phyloP scores from a whole-genome alignment of 2,797 vertebrate genomes.

The Xenopus petersii region DNA sequence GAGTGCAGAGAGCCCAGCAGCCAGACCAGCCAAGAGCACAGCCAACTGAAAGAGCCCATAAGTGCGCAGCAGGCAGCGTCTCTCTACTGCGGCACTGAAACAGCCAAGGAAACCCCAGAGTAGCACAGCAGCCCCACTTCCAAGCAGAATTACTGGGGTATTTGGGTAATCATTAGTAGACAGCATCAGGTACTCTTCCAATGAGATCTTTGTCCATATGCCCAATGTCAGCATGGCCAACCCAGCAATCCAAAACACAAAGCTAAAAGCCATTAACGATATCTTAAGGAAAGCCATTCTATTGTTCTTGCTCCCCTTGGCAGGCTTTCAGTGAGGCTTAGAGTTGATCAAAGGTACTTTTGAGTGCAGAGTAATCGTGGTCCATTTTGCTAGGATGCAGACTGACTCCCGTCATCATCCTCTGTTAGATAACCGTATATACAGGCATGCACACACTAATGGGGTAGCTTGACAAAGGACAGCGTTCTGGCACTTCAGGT shows the following conservation, averaged over 20 bases:
- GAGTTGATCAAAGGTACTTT: background rate
- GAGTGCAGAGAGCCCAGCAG: constrained; percentile 77
- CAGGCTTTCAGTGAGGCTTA: background rate
- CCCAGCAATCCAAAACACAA: constrained; percentile 84
- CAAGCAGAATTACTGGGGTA: constrained; percentile 74
- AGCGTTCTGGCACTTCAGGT: background rate
- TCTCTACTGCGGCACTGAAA: constrained; percentile 79
- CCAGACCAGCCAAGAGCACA: constrained; percentile 71
- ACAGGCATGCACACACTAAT: constrained; percentile 28
- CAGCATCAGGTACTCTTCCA: constrained; percentile 78
- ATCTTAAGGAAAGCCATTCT: constrained; percentile 80
- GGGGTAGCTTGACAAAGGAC: constrained; percentile 8
- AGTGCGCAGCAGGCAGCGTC: constrained; percentile 74
- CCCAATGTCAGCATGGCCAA: constrained; percentile 80
- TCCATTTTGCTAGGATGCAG: background rate
- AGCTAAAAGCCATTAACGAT: constrained; percentile 82
- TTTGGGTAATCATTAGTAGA: constrained; percentile 77
- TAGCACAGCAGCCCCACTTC: constrained; percentile 72
- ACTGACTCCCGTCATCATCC: constrained; percentile 3
- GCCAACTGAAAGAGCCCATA: constrained; percentile 77
- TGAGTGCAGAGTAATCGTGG: background rate
- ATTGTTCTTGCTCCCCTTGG: constrained; percentile 28
- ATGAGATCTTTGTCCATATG: constrained; percentile 78
- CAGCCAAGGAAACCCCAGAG: constrained; percentile 87
- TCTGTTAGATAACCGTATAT: background rate